A percentile compares a stretch with the other conserved stretches of the same genome.
Evolutionary conservation across 2,797 vertebrate species (phyloP).

Genomic region (Anguilla obscura): DNA sequence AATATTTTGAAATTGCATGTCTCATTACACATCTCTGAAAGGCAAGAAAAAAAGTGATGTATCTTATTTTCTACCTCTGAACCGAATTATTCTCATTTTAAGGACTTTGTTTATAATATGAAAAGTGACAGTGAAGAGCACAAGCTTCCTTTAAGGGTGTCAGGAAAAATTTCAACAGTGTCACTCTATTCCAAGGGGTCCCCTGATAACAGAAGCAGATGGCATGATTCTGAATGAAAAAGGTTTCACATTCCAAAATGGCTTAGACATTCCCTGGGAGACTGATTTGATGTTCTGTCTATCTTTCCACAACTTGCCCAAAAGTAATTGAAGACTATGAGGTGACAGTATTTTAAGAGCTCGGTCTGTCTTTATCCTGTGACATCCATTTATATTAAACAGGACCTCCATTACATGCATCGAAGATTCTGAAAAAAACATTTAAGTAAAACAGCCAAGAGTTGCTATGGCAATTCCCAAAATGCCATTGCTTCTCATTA

Average conservation of each 20-base stretch:
- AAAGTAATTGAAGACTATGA: conserved; percentile 16
- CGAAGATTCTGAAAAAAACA: not conserved
- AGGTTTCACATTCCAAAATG: conserved; percentile 12
- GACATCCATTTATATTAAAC: conserved; percentile 11
- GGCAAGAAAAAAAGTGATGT: not conserved
- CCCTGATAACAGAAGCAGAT: conserved; percentile 7
- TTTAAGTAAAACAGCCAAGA: not conserved
- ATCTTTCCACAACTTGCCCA: not conserved
- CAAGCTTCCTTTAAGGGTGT: not conserved
- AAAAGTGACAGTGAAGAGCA: not conserved
- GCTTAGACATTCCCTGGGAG: not conserved
- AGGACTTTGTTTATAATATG: not conserved
- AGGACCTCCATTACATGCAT: conserved; percentile 9
- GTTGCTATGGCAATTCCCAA: not conserved
- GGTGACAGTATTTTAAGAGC: not conserved
- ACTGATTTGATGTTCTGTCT: not conserved
- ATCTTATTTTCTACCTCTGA: not conserved
- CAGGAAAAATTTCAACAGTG: not conserved
- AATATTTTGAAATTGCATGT: not conserved
- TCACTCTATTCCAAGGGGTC: conserved; percentile 7
- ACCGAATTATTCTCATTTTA: not conserved
- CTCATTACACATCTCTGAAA: not conserved
- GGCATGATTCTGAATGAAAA: not conserved
- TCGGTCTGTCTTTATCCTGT: conserved; percentile 7
- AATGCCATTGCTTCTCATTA: not conserved